These are phyloP conservation scores for Lophochroa leadbeateri DNA, from an alignment of 2,113 vertebrate genomes.

Conservation along the genomic window DNA sequence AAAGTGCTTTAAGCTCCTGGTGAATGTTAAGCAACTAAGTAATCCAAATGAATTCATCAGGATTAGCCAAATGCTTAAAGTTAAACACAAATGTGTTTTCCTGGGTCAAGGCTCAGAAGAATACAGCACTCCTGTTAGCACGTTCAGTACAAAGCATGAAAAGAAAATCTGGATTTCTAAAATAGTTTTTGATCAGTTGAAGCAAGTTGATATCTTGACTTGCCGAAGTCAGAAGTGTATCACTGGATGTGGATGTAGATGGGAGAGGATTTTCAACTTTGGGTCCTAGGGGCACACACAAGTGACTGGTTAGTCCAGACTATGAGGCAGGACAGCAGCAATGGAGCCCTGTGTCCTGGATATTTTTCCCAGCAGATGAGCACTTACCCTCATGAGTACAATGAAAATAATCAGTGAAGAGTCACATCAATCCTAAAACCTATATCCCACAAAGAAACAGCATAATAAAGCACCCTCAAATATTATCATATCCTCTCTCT, in stretches of 20 bases:
- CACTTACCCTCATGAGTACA: not conserved
- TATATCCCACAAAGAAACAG: not conserved
- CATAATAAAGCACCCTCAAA: not conserved
- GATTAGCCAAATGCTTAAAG: constrained; percentile 48
- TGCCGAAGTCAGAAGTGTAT: not conserved
- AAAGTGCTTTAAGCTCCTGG: constrained; percentile 7
- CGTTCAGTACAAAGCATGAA: not conserved
- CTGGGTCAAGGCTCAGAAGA: not conserved
- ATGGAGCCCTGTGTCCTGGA: not conserved
- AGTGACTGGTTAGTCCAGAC: not conserved
- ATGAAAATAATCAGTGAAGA: not conserved
- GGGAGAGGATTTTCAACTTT: not conserved
- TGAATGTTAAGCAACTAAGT: constrained; percentile 26
- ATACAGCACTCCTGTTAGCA: not conserved
- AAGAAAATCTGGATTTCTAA: not conserved
- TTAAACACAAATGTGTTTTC: constrained; percentile 20
- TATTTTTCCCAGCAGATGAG: not conserved
- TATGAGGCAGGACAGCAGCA: not conserved
- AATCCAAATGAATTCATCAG: constrained; percentile 27
- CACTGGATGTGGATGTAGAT: not conserved
- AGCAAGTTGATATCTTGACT: not conserved
- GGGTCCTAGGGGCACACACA: too few species aligned
- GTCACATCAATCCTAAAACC: not conserved
- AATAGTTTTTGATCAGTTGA: constrained; percentile 1
- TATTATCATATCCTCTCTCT: not conserved